Evolutionary conservation across 2,113 vertebrate species (phyloP).

Genomic region (Nasalis larvatus): DNA sequence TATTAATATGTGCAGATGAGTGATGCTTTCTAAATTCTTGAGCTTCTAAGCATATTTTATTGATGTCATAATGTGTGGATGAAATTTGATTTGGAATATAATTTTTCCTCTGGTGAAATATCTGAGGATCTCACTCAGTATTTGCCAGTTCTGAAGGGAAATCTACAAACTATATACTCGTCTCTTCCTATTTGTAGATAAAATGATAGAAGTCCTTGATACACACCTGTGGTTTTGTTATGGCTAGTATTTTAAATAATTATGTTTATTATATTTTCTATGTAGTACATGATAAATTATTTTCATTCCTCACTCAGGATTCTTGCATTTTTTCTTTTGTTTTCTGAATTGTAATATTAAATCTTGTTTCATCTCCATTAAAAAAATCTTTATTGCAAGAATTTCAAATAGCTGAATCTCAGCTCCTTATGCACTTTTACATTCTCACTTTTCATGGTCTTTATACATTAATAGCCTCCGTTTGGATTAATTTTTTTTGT

Average conservation of each 20-base stretch:
- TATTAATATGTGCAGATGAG: background rate
- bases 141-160: background rate
- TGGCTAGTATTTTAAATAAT: background rate
- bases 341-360: background rate
- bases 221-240: background rate
- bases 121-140: background rate
- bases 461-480: background rate
- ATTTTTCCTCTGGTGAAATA: background rate
- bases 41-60: background rate
- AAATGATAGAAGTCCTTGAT: background rate
- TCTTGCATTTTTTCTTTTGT: background rate
- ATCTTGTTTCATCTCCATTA: background rate
- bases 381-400: background rate
- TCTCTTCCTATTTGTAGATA: background rate
- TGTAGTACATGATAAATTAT: background rate
- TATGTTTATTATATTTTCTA: background rate
- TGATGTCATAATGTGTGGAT: background rate
- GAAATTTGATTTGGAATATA: background rate
- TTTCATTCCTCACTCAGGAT: background rate
- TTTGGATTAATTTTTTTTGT: background rate
- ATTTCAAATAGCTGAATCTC: background rate
- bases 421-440: background rate
- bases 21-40: background rate
- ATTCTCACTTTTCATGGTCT: background rate
- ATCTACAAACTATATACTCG: background rate